These are phyloP conservation scores for Euplagia quadripunctaria DNA, from an alignment of 2,888 invertebrate genomes.

Conservation along the genomic window DNA sequence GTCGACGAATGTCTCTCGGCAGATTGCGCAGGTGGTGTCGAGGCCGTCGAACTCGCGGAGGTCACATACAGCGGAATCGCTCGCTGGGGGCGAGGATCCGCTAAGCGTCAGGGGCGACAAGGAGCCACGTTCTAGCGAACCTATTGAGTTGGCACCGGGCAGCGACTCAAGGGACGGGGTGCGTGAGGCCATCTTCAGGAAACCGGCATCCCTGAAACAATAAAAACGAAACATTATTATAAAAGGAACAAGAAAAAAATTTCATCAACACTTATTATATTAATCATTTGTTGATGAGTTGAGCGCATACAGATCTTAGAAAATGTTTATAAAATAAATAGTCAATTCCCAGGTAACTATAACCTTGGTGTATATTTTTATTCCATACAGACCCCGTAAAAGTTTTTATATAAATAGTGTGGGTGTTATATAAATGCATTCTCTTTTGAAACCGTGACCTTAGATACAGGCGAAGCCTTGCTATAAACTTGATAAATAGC, in stretches of 20 bases:
- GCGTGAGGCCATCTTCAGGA: slow-evolving; percentile 97
- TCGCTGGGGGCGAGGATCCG: slow-evolving; percentile 95
- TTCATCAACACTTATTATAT: not conserved
- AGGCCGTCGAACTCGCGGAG: slow-evolving; percentile 89
- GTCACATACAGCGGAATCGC: slow-evolving; percentile 94
- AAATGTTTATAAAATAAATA: not conserved
- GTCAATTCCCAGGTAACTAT: too few relatives aligned
- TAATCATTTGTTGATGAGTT: not conserved
- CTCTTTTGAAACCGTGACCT: slow-evolving; percentile 64
- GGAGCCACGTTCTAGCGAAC: slow-evolving; percentile 95
- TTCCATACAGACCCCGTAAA: slow-evolving; percentile 23
- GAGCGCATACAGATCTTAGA: not conserved
- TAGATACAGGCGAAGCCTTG: slow-evolving; percentile 62
- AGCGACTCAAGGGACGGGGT: slow-evolving; percentile 97
- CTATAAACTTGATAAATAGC: slow-evolving; percentile 78
- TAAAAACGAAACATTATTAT: slow-evolving; percentile 57
- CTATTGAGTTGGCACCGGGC: slow-evolving; percentile 96
- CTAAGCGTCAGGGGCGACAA: slow-evolving; percentile 94
- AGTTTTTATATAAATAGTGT: slow-evolving; percentile 45
- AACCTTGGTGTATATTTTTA: not conserved
- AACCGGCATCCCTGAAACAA: slow-evolving; percentile 94
- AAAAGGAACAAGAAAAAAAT: not conserved
- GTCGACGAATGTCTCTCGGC: slow-evolving; percentile 92
- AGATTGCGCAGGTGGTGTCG: slow-evolving; percentile 90
- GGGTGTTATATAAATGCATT: slow-evolving; percentile 63